A percentile compares a stretch with the other conserved stretches of the same genome.
These are phyloP conservation scores for Panthera uncia DNA, from an alignment of 2,113 vertebrate species.

Conservation along the genomic window DNA sequence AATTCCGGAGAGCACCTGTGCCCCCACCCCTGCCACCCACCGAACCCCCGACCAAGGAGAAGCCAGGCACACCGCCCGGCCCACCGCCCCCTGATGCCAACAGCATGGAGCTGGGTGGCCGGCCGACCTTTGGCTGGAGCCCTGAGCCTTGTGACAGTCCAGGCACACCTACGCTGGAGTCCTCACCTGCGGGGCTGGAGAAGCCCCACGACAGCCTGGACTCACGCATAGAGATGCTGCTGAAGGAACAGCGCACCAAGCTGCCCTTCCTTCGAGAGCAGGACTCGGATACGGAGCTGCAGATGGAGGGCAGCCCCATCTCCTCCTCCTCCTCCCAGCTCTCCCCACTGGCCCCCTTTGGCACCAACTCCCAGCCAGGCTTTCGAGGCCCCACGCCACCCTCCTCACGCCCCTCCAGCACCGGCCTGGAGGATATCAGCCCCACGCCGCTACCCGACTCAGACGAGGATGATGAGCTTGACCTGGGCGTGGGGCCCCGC, in stretches of 20 bases:
- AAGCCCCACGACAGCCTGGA: slow-evolving; percentile 95
- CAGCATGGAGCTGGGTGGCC: slow-evolving; percentile 84
- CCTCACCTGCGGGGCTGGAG: slow-evolving; percentile 77
- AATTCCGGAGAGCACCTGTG: slow-evolving; percentile 88
- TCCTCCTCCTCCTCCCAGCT: slow-evolving; percentile 98
- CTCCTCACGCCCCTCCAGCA: slow-evolving; percentile 92
- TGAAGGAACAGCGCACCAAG: slow-evolving; percentile 97
- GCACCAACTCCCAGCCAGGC: slow-evolving; percentile 84
- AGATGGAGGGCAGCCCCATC: slow-evolving; percentile 97
- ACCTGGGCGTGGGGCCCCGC: slow-evolving; percentile 82
- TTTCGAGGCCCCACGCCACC: slow-evolving; percentile 85
- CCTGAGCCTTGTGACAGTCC: slow-evolving; percentile 93
- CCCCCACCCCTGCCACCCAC: slow-evolving; percentile 81
- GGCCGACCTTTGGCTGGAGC: slow-evolving; percentile 88
- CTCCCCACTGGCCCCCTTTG: slow-evolving; percentile 91
- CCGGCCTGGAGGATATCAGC: slow-evolving; percentile 96
- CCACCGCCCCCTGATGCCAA: slow-evolving; percentile 91
- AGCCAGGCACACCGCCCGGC: slow-evolving; percentile 88
- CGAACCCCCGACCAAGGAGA: slow-evolving; percentile 89
- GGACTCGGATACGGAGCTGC: slow-evolving; percentile 94
- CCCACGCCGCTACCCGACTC: slow-evolving; percentile 97
- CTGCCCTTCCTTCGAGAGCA: slow-evolving; percentile 93
- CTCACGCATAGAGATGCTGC: slow-evolving; percentile 98
- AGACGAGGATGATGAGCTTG: slow-evolving; percentile 91
- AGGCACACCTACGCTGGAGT: slow-evolving; percentile 90